phyloP scores from a whole-genome alignment of 2,797 vertebrate genomes.

The Hipposideros larvatus region DNA sequence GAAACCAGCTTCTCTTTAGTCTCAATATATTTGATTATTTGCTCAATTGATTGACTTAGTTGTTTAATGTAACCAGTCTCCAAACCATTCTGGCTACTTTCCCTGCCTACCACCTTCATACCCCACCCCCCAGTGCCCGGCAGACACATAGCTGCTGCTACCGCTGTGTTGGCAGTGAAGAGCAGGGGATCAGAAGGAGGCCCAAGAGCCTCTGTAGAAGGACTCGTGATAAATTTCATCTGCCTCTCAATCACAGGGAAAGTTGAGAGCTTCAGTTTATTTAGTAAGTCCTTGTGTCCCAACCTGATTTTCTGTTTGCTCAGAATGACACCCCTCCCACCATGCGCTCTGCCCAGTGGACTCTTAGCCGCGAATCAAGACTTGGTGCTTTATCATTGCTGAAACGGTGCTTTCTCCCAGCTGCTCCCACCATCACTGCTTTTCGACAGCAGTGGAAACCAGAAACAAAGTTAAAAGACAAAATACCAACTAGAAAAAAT shows the following conservation, averaged over 20 bases:
- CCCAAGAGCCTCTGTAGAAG: background rate
- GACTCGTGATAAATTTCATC: background rate
- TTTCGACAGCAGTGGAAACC: background rate
- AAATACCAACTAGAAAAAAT: background rate
- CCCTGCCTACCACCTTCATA: fast-evolving
- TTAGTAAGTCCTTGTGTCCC: background rate
- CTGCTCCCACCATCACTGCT: background rate
- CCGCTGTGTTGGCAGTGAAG: background rate
- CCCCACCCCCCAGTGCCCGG: fast-evolving
- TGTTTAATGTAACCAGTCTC: background rate
- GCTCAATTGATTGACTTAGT: background rate
- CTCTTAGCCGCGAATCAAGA: fast-evolving
- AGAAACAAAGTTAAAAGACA: background rate
- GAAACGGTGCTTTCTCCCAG: background rate
- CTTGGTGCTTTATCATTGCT: background rate
- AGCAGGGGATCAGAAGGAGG: background rate
- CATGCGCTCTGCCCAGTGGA: background rate
- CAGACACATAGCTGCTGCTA: background rate
- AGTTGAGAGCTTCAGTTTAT: background rate
- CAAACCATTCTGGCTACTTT: background rate
- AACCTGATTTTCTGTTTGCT: background rate
- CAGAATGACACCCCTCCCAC: background rate
- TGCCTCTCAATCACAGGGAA: background rate
- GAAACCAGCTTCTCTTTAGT: background rate
- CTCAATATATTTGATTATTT: background rate